Base-by-base conservation (phyloP, 2,888 invertebrate genomes). In the Leptopilina drosophilae region DNA sequence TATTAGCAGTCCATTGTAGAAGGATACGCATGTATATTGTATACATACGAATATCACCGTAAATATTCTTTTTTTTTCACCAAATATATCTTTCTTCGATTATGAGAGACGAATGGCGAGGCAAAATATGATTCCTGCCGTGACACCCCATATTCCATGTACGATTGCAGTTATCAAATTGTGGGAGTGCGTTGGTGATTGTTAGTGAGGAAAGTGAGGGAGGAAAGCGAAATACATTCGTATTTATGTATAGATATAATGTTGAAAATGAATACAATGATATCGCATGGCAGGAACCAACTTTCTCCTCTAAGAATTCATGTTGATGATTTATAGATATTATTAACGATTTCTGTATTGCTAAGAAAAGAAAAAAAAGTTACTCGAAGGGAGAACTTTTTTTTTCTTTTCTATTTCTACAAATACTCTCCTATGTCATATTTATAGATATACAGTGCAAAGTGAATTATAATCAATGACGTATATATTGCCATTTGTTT, bases 161-260 rank as follows among this genome's bases (percentile, higher is more conserved):
- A 73, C 56, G 73, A 73, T 73, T 73, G n/a, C 56, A 56, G 73
- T 33, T 73, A 73, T 73, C 73, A 73, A 5, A 56, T 56, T 9
- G 76, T 80, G 82, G 80, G 82, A 80, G 80, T 82, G 82, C 81
- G 81, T 67, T 79, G 82, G 78, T 84, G 84, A 82, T 82, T 83
- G 80, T 79, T 33, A 82, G 81, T 82, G 80, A 67, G 81, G 82
- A 80, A 84, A 62, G 49, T 11, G 49, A 12, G 49, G 49, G 12
- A 49, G 12, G 49, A 49, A 7, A 9, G 46, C 46, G 64, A 56
- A 73, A 82, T 77, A 59, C 73, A 73, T 33, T 33, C 33, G 33
- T 33, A 33, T 33, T 4, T 33, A 33, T 33, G 33, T 46, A 46
- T 40, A 78, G 75, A 81, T 80, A 79, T 80, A 33, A 4, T 82